Percentiles rank a stretch among this genome's conserved stretches.
Evolutionary conservation across 1,140 invertebrate species (phyloP).

Genomic region (Popillia japonica): DNA sequence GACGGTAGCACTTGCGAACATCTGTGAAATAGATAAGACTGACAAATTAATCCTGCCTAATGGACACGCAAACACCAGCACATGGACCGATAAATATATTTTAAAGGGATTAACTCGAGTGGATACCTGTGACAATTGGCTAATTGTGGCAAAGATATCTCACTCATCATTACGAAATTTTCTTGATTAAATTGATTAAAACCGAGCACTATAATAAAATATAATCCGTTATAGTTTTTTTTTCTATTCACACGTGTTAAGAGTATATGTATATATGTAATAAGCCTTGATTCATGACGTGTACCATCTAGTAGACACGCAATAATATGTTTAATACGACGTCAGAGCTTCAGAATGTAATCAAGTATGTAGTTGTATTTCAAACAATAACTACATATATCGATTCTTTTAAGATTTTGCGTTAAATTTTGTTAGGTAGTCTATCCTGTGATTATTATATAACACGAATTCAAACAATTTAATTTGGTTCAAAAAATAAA

Average conservation of each 20-base stretch:
- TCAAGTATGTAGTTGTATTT: too few relatives aligned
- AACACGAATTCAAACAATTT: too few relatives aligned
- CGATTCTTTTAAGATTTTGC: too few relatives aligned
- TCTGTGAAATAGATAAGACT: conserved; percentile 36
- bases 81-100: conserved; percentile 35
- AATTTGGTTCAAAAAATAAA: too few relatives aligned
- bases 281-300: not conserved
- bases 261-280: not conserved
- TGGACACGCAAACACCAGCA: conserved; percentile 36
- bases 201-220: not conserved
- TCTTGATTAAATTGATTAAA: conserved; percentile 5
- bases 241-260: not conserved
- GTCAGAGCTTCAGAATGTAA: too few relatives aligned
- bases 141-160: conserved; percentile 8
- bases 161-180: not conserved
- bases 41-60: conserved; percentile 37
- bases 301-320: too few relatives aligned
- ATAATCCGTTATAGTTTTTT: not conserved
- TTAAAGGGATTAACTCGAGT: conserved; percentile 31
- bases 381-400: too few relatives aligned
- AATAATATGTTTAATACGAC: too few relatives aligned
- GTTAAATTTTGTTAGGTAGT: too few relatives aligned
- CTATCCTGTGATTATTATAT: too few relatives aligned
- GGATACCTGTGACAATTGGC: conserved; percentile 28
- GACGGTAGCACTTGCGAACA: conserved; percentile 37